Conservation (phyloP, 2,888 invertebrate species). For the Conistra vaccinii region DNA sequence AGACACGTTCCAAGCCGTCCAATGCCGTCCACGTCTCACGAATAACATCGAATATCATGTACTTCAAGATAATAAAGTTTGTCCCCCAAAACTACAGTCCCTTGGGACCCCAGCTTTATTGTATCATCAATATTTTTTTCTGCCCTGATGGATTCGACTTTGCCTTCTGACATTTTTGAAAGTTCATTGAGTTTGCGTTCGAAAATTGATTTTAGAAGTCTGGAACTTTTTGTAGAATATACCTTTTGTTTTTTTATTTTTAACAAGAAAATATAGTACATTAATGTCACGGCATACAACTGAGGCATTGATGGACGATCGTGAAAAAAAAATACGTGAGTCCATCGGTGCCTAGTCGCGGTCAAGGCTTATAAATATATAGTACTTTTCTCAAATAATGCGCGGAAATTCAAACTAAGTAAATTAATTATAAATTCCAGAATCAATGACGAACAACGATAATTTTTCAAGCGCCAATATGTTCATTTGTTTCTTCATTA, state of each 20-base stretch:
- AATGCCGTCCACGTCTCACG: slow-evolving; percentile 19
- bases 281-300: too few species aligned
- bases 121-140: slow-evolving; percentile 41
- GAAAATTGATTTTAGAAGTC: slow-evolving; percentile 39
- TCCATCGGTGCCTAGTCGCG: too few species aligned
- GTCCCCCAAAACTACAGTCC: slow-evolving; percentile 29
- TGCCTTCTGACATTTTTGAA: slow-evolving; percentile 30
- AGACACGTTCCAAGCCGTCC: slow-evolving; percentile 6
- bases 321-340: too few species aligned
- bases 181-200: slow-evolving; percentile 21
- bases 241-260: background rate
- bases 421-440: too few species aligned
- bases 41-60: slow-evolving; percentile 40
- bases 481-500: too few species aligned
- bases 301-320: too few species aligned
- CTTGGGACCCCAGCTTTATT: slow-evolving; percentile 31
- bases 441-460: too few species aligned
- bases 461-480: too few species aligned
- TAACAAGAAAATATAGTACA: too few species aligned
- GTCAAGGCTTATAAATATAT: too few species aligned
- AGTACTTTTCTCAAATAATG: too few species aligned
- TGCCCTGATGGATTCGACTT: slow-evolving; percentile 24
- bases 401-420: too few species aligned
- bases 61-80: slow-evolving; percentile 53
- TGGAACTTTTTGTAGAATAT: slow-evolving; percentile 1